Base-by-base conservation (phyloP, 1,140 invertebrate species). In the Drosophila tristis region DNA sequence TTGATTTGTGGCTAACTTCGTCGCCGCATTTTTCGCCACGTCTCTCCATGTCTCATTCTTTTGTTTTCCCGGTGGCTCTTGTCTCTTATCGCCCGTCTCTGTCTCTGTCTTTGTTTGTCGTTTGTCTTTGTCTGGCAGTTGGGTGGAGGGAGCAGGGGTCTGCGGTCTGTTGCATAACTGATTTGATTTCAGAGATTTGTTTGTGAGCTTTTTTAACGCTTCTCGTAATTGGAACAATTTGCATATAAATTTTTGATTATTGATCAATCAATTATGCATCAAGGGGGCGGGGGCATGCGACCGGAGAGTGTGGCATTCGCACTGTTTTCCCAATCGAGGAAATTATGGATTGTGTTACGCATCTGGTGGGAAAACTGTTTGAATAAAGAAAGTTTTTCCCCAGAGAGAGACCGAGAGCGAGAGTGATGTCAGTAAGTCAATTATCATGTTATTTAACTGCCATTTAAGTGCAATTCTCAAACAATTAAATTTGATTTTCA, bases 141-240 rank as follows among this genome's bases (percentile, higher is more conserved):
- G 58, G 13, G 39, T 26, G 23, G 20, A 11, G 31, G 9, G 31
- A 2, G 11, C 11, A 11, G 35, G 3, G 35, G 31, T 35, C 31
- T 35, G 31, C 31, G 35, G 35, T 39, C 35, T 39, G 35, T 66
- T 60, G 42, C 58, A 54, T 75, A 84, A 76, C 43, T 58, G 45
- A 47, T 74, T 68, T 85, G 62, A 64, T 60, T 81, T 80, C 39
- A 59, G 72, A 71, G 74, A 64, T 51, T 60, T 65, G 60, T 68
- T 62, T 60, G 39, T 58, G 16, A 39, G 20, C 54, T 25, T 62
- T 73, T 80, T 75, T 75, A 59, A 84, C 73, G 81, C 67, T 80
- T 81, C 51, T 39, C 49, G 62, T 78, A 67, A 85, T 85, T 87
- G 68, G 68, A 54, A 58, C 58, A 74, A 85, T 86, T 86, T 85